Conservation (phyloP, 37 sponge, comb jelly and placozoan species). For the Haliclona indistincta region DNA sequence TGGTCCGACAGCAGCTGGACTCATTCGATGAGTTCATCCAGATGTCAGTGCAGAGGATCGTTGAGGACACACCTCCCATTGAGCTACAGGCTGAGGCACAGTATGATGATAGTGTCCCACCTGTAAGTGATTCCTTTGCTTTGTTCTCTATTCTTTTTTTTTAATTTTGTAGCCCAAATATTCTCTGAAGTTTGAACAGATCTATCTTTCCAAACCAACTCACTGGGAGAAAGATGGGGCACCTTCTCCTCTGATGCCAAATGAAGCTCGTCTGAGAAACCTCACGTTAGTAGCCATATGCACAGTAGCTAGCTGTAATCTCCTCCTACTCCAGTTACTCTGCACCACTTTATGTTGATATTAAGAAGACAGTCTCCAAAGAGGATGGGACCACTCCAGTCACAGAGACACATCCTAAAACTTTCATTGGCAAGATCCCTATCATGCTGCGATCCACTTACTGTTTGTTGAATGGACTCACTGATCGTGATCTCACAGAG, state of each 20-base stretch:
- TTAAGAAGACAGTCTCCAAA: conserved; percentile 83
- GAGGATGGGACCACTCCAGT: conserved; percentile 74
- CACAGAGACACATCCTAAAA: conserved; percentile 71
- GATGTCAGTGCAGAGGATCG: conserved; percentile 99
- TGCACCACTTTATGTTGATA: conserved; percentile 96
- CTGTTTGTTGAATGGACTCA: conserved; percentile 89
- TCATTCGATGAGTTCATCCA: conserved; percentile 99
- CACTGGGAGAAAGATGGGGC: conserved; percentile 99
- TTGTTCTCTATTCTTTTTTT: not conserved
- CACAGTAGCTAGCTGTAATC: not conserved
- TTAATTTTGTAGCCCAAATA: conserved; percentile 73
- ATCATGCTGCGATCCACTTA: conserved; percentile 99
- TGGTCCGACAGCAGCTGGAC: conserved; percentile 98
- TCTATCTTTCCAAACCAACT: conserved; percentile 98
- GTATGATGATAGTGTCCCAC: conserved; percentile 73
- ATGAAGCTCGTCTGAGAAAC: conserved; percentile 97
- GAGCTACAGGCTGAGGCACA: conserved; percentile 95
- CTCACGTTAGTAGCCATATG: conserved; percentile 70
- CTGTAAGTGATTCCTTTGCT: conserved; percentile 36
- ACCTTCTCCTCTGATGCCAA: conserved; percentile 94
- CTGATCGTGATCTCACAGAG: conserved; percentile 97
- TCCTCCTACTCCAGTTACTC: conserved; percentile 68
- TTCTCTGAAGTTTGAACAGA: conserved; percentile 99
- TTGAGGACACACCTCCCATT: conserved; percentile 94
- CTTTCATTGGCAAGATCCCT: conserved; percentile 99